These are phyloP conservation scores for Moxostoma hubbsi DNA, from an alignment of 2,797 vertebrate species.

Conservation along the genomic window DNA sequence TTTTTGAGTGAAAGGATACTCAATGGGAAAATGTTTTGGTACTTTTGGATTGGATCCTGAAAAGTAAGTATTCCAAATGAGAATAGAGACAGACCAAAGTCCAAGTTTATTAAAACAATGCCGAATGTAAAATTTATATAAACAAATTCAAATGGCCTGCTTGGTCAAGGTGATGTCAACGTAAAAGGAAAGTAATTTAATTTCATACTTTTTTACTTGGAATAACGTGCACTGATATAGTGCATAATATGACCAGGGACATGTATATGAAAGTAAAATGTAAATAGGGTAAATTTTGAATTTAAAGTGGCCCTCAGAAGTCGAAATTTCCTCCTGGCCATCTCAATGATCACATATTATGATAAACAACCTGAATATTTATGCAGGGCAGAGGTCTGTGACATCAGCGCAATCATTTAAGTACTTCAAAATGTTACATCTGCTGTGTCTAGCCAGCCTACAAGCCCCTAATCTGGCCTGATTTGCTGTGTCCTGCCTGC, in stretches of 20 bases:
- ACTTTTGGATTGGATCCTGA: no score
- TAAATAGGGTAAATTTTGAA: neutral
- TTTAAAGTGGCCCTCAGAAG: neutral
- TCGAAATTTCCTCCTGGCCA: neutral
- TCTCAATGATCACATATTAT: slow-evolving; percentile 13
- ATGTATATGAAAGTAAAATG: neutral
- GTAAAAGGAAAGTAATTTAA: no score
- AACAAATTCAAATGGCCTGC: no score
- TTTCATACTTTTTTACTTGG: neutral
- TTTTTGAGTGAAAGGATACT: neutral
- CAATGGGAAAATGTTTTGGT: no score
- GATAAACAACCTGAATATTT: slow-evolving; percentile 9
- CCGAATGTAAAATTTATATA: no score
- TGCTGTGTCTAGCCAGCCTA: slow-evolving; percentile 1
- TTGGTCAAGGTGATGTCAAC: neutral
- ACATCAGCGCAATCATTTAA: neutral
- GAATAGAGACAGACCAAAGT: neutral
- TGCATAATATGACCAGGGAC: neutral
- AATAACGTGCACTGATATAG: neutral
- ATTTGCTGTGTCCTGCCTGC: slow-evolving; percentile 20
- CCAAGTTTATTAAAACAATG: neutral
- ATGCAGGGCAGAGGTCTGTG: neutral
- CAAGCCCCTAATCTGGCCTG: slow-evolving; percentile 27
- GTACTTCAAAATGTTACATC: slow-evolving; percentile 14
- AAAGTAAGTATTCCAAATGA: neutral